Conservation (phyloP, 2,113 vertebrate species). For the Dascyllus trimaculatus region DNA sequence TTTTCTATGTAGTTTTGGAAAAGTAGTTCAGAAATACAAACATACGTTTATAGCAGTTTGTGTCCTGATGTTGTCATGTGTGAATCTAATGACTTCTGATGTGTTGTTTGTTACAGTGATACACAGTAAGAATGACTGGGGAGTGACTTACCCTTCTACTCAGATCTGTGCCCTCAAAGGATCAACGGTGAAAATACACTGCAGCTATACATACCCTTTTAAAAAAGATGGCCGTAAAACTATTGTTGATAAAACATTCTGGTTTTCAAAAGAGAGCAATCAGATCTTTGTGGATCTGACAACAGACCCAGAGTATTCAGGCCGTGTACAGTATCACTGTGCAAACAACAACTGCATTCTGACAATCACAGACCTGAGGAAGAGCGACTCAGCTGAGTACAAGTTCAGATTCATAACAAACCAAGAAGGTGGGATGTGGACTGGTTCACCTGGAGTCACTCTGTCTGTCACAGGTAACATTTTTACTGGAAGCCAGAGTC, state of each 20-base stretch:
- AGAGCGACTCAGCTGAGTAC: slow-evolving; percentile 22
- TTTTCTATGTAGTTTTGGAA: too few species aligned
- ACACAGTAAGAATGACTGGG: background rate
- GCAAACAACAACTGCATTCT: fast-evolving
- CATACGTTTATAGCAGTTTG: too few species aligned
- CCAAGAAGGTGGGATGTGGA: fast-evolving
- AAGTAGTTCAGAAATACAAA: too few species aligned
- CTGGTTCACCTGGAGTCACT: background rate
- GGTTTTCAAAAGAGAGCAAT: background rate
- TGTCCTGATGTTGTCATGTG: too few species aligned
- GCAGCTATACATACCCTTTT: background rate
- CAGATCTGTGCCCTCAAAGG: slow-evolving; percentile 19
- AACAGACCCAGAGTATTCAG: background rate
- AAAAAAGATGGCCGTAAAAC: background rate
- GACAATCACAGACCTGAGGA: too few species aligned
- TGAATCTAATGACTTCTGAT: too few species aligned
- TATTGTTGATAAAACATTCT: background rate
- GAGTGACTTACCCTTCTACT: background rate
- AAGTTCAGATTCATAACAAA: background rate
- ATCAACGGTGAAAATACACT: background rate
- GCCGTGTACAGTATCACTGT: background rate
- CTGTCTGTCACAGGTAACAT: slow-evolving; percentile 38
- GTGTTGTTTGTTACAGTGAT: slow-evolving; percentile 34
- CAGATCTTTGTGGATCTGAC: background rate
- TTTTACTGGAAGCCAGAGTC: too few species aligned